Conservation (phyloP, 53 echinoderm and acorn worm genomes). For the Holothuria leucospilota region DNA sequence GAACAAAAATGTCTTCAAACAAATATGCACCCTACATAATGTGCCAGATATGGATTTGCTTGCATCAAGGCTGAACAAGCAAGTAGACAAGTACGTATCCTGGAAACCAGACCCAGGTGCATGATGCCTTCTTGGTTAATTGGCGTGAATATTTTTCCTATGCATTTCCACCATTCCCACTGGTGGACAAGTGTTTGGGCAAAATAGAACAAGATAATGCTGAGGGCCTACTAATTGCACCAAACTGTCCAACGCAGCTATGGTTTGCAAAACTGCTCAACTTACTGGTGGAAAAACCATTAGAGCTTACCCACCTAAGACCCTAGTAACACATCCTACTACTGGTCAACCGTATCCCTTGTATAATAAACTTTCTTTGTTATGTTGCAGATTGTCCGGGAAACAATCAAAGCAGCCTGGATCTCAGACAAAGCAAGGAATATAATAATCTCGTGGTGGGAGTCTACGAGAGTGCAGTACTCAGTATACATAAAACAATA, state of each 20-base stretch:
- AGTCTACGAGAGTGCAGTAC: constrained; percentile 6
- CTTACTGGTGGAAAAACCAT: constrained; percentile 37
- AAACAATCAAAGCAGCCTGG: constrained; percentile 33
- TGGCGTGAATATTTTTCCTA: too few relatives aligned
- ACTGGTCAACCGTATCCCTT: constrained; percentile 45
- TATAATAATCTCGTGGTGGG: constrained; percentile 62
- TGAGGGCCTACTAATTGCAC: too few relatives aligned
- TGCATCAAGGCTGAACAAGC: too few relatives aligned
- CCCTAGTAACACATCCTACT: constrained; percentile 41
- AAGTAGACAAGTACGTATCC: constrained; percentile 47
- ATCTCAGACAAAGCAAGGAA: constrained; percentile 46
- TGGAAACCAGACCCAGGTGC: not conserved
- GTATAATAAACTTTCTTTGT: constrained; percentile 15
- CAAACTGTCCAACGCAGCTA: too few relatives aligned
- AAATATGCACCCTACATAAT: not conserved
- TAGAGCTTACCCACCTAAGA: constrained; percentile 19
- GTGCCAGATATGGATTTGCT: too few relatives aligned
- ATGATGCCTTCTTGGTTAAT: too few relatives aligned
- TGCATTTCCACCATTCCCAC: too few relatives aligned
- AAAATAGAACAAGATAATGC: too few relatives aligned
- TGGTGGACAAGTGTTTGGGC: too few relatives aligned
- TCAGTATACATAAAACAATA: not conserved
- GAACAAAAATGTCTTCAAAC: constrained; percentile 27
- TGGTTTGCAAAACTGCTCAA: too few relatives aligned
- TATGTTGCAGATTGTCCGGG: constrained; percentile 59